These are phyloP conservation scores for Smittia aterrima DNA, from an alignment of 2,888 invertebrate genomes.

Conservation along the genomic window DNA sequence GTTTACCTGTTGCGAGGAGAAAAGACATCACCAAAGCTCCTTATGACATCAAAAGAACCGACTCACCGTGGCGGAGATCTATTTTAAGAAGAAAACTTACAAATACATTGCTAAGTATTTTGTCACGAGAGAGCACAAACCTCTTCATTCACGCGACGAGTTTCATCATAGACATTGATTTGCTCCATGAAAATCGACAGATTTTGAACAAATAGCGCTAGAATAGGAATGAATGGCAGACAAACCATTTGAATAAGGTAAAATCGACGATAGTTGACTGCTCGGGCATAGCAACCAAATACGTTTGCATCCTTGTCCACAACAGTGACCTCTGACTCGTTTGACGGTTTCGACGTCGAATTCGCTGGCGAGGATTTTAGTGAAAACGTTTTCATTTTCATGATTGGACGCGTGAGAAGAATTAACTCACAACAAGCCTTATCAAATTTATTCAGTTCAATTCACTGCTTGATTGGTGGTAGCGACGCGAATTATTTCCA, in stretches of 20 bases:
- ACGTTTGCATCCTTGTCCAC: not conserved
- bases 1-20: not conserved
- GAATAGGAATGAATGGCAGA: constrained; percentile 32
- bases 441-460: too few relatives aligned
- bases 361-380: not conserved
- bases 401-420: not conserved
- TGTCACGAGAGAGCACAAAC: not conserved
- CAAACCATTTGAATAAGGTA: constrained; percentile 21
- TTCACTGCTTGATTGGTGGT: too few relatives aligned
- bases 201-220: constrained; percentile 31
- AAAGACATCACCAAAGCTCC: not conserved
- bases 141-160: constrained; percentile 10
- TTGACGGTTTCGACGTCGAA: constrained; percentile 23
- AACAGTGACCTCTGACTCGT: not conserved
- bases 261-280: not conserved
- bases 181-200: constrained; percentile 31
- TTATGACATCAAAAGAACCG: not conserved
- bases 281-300: constrained; percentile 10
- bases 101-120: not conserved
- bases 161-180: not conserved
- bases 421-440: too few relatives aligned
- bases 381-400: constrained; percentile 23
- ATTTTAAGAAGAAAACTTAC: not conserved
- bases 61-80: constrained; percentile 13
- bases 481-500: too few relatives aligned